Conservation (phyloP, 2,888 invertebrate species). For the Nomada fucata region DNA sequence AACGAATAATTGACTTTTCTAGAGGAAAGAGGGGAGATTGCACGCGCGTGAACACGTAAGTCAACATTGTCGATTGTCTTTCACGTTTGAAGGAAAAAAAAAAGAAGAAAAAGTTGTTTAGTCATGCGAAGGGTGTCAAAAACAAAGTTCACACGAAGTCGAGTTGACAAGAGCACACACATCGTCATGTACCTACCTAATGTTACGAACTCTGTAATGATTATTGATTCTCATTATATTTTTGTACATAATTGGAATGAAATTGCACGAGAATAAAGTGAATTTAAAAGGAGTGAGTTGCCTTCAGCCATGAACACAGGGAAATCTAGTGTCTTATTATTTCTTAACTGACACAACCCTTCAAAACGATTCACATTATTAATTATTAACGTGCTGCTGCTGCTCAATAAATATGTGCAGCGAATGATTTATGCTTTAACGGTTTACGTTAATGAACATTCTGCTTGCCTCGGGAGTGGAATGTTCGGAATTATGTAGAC, state of each 20-base stretch:
- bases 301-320: conserved; percentile 56
- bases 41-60: conserved; percentile 22
- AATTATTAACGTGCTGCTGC: background rate
- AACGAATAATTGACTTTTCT: conserved; percentile 1
- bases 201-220: conserved; percentile 78
- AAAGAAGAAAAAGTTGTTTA: conserved; percentile 17
- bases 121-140: conserved; percentile 37
- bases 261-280: conserved; percentile 76
- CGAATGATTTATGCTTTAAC: too few relatives aligned
- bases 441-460: too few relatives aligned
- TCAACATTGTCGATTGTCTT: conserved; percentile 47
- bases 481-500: too few relatives aligned
- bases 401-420: too few relatives aligned
- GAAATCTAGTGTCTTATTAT: conserved; percentile 45
- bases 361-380: background rate
- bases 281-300: conserved; percentile 55
- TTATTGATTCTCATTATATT: conserved; percentile 82
- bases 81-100: conserved; percentile 32
- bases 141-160: conserved; percentile 37
- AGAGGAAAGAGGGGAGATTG: background rate
- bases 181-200: conserved; percentile 78
- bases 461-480: too few relatives aligned
- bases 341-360: conserved; percentile 6
- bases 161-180: conserved; percentile 61
- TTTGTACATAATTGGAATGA: conserved; percentile 81